Conservation (phyloP, 1,140 invertebrate genomes). For the Euura lappo region DNA sequence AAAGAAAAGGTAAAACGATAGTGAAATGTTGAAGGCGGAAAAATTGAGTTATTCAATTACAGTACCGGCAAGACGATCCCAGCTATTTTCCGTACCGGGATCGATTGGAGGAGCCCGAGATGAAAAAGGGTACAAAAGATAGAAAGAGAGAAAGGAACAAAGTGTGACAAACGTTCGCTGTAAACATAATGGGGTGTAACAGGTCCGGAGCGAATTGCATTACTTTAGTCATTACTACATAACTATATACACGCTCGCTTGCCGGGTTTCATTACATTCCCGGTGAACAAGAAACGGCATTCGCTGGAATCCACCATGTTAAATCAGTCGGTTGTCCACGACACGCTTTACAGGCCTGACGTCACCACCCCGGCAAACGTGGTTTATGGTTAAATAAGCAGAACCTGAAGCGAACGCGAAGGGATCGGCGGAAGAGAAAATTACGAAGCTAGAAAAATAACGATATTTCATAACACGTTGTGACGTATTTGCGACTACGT, state of each 20-base stretch:
- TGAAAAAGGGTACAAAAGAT: not conserved
- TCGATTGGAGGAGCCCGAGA: not conserved
- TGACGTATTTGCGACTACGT: no score
- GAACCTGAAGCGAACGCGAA: not conserved
- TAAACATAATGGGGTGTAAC: slow-evolving; percentile 7
- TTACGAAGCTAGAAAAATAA: not conserved
- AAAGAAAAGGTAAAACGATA: no score
- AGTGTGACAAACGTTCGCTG: not conserved
- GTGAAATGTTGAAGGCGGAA: no score
- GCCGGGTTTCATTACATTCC: not conserved
- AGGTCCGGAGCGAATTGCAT: not conserved
- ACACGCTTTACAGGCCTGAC: not conserved
- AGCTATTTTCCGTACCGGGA: not conserved
- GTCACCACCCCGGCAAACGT: not conserved
- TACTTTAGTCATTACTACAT: not conserved
- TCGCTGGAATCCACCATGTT: not conserved
- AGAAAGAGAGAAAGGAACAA: not conserved
- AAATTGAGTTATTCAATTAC: no score
- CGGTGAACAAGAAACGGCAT: not conserved
- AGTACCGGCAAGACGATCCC: not conserved
- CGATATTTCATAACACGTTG: no score
- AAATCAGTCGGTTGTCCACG: not conserved
- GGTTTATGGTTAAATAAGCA: not conserved
- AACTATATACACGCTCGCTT: not conserved
- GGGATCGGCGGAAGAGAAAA: not conserved